These are phyloP conservation scores for Diceros bicornis DNA, from an alignment of 2,797 vertebrate genomes.

Conservation along the genomic window DNA sequence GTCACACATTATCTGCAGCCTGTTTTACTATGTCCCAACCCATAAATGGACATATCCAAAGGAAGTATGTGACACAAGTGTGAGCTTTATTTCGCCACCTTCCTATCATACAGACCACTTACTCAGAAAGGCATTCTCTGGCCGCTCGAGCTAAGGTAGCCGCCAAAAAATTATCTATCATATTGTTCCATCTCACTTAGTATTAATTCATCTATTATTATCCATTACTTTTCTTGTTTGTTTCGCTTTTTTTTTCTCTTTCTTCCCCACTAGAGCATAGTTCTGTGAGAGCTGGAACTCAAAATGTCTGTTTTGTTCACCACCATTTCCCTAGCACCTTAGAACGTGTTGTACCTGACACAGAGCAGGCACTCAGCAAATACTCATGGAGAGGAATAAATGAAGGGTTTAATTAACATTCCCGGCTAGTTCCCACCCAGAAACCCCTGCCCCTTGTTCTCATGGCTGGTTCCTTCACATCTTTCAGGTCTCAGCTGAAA, in stretches of 20 bases:
- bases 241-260: neutral
- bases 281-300: neutral
- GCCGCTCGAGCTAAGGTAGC: neutral
- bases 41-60: neutral
- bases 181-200: neutral
- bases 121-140: neutral
- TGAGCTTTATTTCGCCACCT: neutral
- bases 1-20: neutral
- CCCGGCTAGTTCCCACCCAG: neutral
- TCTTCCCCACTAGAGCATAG: neutral
- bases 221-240: neutral
- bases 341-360: neutral
- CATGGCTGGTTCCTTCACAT: neutral
- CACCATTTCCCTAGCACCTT: neutral
- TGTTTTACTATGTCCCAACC: neutral
- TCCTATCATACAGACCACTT: neutral
- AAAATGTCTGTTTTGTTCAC: neutral
- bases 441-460: neutral
- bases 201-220: conserved; percentile 1
- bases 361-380: neutral
- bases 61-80: neutral
- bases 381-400: neutral
- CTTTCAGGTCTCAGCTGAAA: neutral
- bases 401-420: neutral
- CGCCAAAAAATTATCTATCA: neutral